Evolutionary conservation across 2,113 vertebrate genomes (phyloP).

Genomic region (Nasalis larvatus): DNA sequence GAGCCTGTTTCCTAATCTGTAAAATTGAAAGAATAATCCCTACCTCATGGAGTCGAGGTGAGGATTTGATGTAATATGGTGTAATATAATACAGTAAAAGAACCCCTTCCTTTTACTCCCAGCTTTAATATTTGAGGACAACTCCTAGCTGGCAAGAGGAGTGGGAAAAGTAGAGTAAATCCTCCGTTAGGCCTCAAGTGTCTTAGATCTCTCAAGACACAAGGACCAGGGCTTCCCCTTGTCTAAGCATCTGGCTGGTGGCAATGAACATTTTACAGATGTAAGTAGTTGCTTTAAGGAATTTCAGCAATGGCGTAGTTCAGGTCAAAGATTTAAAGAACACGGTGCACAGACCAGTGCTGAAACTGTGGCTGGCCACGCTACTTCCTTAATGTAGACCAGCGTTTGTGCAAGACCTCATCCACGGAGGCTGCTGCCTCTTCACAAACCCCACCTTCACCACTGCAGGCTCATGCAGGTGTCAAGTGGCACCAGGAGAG

Average conservation of each 20-base stretch:
- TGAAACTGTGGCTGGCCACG: background rate
- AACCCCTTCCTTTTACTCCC: background rate
- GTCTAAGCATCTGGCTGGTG: background rate
- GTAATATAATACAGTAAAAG: background rate
- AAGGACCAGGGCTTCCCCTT: background rate
- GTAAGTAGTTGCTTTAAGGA: background rate
- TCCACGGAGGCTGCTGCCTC: background rate
- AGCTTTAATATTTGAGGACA: background rate
- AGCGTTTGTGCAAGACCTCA: background rate
- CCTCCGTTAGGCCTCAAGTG: too few relatives aligned
- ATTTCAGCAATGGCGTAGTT: background rate
- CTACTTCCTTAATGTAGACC: background rate
- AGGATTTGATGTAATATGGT: background rate
- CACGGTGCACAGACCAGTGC: fast-evolving
- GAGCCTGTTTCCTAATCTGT: background rate
- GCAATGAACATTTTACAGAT: background rate
- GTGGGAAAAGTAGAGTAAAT: background rate
- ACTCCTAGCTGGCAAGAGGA: background rate
- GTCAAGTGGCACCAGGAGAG: background rate
- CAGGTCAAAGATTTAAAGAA: background rate
- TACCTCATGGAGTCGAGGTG: background rate
- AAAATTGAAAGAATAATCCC: background rate
- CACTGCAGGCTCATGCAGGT: background rate
- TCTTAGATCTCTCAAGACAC: background rate
- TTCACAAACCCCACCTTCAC: background rate